Percentiles rank a stretch among this genome's conserved stretches.
These are phyloP conservation scores for Littorina saxatilis DNA, from an alignment of 1,140 invertebrate species.

Conservation along the genomic window DNA sequence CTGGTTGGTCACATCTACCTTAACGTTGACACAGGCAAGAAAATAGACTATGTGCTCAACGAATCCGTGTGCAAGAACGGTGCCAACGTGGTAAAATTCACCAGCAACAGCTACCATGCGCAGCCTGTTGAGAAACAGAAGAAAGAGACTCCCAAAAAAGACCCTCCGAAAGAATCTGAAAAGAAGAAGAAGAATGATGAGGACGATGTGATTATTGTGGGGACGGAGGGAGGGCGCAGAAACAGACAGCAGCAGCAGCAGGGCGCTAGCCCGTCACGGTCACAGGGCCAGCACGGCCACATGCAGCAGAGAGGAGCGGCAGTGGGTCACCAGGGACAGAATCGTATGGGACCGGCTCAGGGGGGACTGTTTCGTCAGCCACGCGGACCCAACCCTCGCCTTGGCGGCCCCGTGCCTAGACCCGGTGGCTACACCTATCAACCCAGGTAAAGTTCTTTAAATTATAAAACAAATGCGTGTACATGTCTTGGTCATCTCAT, in stretches of 20 bases:
- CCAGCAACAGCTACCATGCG: constrained; percentile 51
- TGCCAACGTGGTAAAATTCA: constrained; percentile 43
- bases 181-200: constrained; percentile 38
- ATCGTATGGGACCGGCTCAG: neutral
- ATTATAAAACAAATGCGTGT: no score
- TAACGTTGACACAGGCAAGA: constrained; percentile 46
- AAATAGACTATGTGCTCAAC: constrained; percentile 49
- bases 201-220: constrained; percentile 36
- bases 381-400: constrained; percentile 17
- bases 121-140: constrained; percentile 38
- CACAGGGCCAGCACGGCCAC: neutral
- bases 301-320: constrained; percentile 1
- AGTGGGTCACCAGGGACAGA: neutral
- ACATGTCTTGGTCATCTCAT: neutral
- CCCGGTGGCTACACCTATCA: neutral
- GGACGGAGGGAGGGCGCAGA: neutral
- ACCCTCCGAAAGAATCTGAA: constrained; percentile 24
- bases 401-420: neutral
- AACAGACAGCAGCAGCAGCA: neutral
- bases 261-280: neutral
- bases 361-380: constrained; percentile 24
- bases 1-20: constrained; percentile 49
- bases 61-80: constrained; percentile 50
- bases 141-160: neutral
- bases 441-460: neutral